phyloP scores from a whole-genome alignment of 2,888 invertebrate species.

The Oscheius sp. region DNA sequence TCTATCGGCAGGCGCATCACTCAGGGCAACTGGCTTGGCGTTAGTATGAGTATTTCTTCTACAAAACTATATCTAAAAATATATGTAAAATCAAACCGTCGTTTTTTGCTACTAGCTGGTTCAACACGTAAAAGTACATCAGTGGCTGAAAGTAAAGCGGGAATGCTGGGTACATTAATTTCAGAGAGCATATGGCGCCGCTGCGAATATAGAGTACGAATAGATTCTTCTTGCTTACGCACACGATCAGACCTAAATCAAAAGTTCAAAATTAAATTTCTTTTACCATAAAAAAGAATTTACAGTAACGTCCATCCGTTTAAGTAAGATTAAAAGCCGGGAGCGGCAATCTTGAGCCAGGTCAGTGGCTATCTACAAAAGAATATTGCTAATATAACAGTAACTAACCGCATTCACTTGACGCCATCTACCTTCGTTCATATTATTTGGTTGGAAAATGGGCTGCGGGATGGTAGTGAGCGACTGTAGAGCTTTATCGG shows the following conservation, averaged over 20 bases:
- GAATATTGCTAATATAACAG: background rate
- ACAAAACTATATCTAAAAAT: background rate
- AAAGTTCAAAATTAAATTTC: background rate
- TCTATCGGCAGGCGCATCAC: conserved; percentile 47
- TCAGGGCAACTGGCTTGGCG: conserved; percentile 43
- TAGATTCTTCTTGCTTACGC: conserved; percentile 48
- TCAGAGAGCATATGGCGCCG: conserved; percentile 42
- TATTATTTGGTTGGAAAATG: conserved; percentile 14
- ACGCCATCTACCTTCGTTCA: conserved; percentile 21
- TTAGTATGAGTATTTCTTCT: conserved; percentile 40
- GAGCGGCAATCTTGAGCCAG: conserved; percentile 49
- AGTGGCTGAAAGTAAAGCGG: conserved; percentile 56
- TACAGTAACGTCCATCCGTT: conserved; percentile 92
- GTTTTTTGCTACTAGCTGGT: conserved; percentile 28
- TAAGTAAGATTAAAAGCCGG: conserved; percentile 81
- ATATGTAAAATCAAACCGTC: conserved; percentile 29
- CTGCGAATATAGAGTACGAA: conserved; percentile 44
- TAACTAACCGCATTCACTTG: conserved; percentile 17
- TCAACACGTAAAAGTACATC: conserved; percentile 47
- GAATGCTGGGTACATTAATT: conserved; percentile 38
- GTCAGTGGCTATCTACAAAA: conserved; percentile 2
- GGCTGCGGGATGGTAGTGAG: conserved; percentile 5
- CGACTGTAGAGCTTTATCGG: conserved; percentile 2
- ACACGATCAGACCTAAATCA: conserved; percentile 57
- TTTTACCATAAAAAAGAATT: conserved; percentile 84